These are phyloP conservation scores for Gambelia wislizenii DNA, from an alignment of 2,797 vertebrate genomes.

Conservation along the genomic window DNA sequence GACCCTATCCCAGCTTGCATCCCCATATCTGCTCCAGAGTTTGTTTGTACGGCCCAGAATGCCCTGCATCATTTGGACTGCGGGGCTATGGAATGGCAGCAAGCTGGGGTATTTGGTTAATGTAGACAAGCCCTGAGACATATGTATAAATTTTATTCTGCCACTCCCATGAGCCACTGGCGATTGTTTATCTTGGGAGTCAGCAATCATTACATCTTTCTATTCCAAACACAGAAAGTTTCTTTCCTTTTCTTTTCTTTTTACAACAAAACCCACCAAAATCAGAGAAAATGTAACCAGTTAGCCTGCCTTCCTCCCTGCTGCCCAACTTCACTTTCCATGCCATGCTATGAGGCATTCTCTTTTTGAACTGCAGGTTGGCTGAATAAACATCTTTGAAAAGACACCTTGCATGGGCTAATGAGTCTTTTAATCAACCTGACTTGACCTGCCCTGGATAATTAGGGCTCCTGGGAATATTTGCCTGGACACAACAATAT, in stretches of 20 bases:
- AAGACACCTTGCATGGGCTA: slow-evolving; percentile 19
- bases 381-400: not conserved
- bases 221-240: not conserved
- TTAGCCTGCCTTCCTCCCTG: not conserved
- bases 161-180: too few relatives aligned
- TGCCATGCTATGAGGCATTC: not conserved
- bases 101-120: too few relatives aligned
- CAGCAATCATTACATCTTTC: not conserved
- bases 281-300: not conserved
- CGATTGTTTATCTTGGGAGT: not conserved
- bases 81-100: too few relatives aligned
- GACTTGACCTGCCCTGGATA: slow-evolving; percentile 1
- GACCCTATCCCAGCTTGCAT: too few relatives aligned
- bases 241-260: too few relatives aligned
- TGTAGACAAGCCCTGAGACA: too few relatives aligned
- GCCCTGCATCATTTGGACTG: too few relatives aligned
- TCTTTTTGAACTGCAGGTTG: not conserved
- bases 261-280: not conserved
- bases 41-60: too few relatives aligned
- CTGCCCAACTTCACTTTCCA: too few relatives aligned
- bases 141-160: too few relatives aligned
- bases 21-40: too few relatives aligned
- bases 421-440: not conserved
- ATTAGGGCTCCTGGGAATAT: slow-evolving; percentile 1
- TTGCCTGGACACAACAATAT: slow-evolving; percentile 4